Percentiles rank a stretch among this genome's conserved stretches.
phyloP scores from a whole-genome alignment of 2,888 invertebrate genomes.

The Andrena marginata region DNA sequence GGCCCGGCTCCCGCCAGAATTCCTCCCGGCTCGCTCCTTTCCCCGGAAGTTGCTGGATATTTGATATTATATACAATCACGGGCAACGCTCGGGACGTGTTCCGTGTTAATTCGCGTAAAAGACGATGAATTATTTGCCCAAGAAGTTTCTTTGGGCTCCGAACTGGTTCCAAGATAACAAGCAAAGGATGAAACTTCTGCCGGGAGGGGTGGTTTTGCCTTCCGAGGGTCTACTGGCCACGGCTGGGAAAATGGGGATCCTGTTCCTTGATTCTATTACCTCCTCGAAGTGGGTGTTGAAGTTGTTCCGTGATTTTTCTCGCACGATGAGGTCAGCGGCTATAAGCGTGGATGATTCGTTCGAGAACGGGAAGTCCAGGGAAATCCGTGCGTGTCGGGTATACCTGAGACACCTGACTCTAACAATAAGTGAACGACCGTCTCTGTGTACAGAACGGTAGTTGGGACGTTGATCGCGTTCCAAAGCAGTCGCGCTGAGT shows the following conservation, averaged over 20 bases:
- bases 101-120: background rate
- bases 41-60: constrained; percentile 1
- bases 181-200: too few species aligned
- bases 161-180: too few species aligned
- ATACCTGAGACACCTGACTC: constrained; percentile 51
- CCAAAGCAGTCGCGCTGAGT: constrained; percentile 16
- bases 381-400: constrained; percentile 46
- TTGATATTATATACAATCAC: constrained; percentile 10
- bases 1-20: constrained; percentile 16
- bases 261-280: background rate
- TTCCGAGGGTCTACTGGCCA: too few species aligned
- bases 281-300: background rate
- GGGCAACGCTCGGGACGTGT: background rate
- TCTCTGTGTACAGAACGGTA: constrained; percentile 31
- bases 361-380: background rate
- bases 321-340: constrained; percentile 27
- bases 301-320: background rate
- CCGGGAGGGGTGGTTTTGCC: too few species aligned
- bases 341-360: constrained; percentile 13
- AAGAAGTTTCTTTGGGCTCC: background rate
- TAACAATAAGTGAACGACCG: constrained; percentile 30
- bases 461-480: constrained; percentile 44
- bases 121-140: constrained; percentile 1
- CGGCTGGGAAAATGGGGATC: too few species aligned
- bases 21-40: background rate